Evolutionary conservation across 2,113 vertebrate genomes (phyloP), one percentile per base, ranked within the genome.

Genomic region (Corythoichthys haematopterus): DNA sequence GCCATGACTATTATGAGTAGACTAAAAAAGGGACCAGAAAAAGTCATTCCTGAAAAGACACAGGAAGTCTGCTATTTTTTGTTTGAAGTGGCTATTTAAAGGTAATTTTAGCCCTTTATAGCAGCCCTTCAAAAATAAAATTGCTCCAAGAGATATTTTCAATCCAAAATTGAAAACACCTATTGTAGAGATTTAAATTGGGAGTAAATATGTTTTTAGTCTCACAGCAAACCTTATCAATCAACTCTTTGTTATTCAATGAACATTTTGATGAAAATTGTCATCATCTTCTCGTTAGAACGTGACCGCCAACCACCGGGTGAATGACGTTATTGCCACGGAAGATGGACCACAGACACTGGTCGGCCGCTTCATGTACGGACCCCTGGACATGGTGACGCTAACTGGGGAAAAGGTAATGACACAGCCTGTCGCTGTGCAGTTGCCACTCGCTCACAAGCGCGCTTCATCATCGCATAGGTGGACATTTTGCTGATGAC

Each of bases 291-390:
- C 33, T 0, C 2, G 10, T 50, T 75, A 99, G 97, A 99, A 99
- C 0, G 95, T 98, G 63, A 97, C 97, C 11, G 92, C 93, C 57
- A 99, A 99, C 87, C 97, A 99, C 88, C 89, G 97, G 76, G 96
- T 95, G 68, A 97, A 97, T 0, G 96, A 99, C 0, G 85, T 98
- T 72, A 96, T 99, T 35, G 92, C 94, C 0, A 95, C 94, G 0
- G 97, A 98, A 86, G 95, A 95, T 0, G 94, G 95, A 14, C 93
- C 91, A 2, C 97, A 99, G 85, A 91, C 92, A 1, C 89, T 99
- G 50, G 93, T 98, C 50, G 97, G 97, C 8, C 94, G 97, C 58
- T 99, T 99, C 80, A 99, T 99, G 97, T 99, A 98, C 0, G 97
- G 97, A 12, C 96, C 97, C 57, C 87, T 99, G 56, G 97, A 99